Percentiles rank a stretch among this genome's conserved stretches.
Conservation (phyloP, 1,140 invertebrate species). For the Bombus sibiricus region DNA sequence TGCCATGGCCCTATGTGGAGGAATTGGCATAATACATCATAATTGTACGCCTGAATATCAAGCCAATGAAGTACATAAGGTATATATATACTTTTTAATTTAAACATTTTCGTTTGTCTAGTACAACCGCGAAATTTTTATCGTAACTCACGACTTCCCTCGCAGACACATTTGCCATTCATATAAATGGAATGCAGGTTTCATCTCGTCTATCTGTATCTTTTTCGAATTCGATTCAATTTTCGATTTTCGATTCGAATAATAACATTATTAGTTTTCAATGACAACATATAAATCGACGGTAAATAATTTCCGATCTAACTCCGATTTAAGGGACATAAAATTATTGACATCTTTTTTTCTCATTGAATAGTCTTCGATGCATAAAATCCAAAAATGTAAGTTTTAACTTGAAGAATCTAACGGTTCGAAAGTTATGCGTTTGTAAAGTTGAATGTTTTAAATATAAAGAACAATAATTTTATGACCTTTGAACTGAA, state of each 20-base stretch:
- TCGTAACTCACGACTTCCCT: background rate
- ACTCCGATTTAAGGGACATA: too few relatives aligned
- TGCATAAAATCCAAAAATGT: too few relatives aligned
- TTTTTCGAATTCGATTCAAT: background rate
- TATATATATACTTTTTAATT: constrained; percentile 42
- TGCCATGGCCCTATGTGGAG: constrained; percentile 98
- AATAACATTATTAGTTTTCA: background rate
- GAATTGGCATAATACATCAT: constrained; percentile 99
- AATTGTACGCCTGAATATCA: constrained; percentile 98
- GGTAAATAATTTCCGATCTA: background rate
- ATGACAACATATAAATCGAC: background rate
- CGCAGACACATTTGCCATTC: background rate
- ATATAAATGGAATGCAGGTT: background rate
- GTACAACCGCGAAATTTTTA: background rate
- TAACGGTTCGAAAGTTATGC: too few relatives aligned
- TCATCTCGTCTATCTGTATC: background rate
- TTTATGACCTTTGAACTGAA: too few relatives aligned
- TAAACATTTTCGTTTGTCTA: constrained; percentile 22
- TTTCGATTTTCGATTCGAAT: too few relatives aligned
- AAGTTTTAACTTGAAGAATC: too few relatives aligned
- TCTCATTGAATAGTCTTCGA: too few relatives aligned
- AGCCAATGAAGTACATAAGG: constrained; percentile 97
- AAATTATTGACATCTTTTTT: too few relatives aligned
- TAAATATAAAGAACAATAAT: too few relatives aligned
- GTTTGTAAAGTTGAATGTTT: too few relatives aligned